Base-by-base conservation (phyloP, 2,113 vertebrate genomes). In the Lampris megalopsis region DNA sequence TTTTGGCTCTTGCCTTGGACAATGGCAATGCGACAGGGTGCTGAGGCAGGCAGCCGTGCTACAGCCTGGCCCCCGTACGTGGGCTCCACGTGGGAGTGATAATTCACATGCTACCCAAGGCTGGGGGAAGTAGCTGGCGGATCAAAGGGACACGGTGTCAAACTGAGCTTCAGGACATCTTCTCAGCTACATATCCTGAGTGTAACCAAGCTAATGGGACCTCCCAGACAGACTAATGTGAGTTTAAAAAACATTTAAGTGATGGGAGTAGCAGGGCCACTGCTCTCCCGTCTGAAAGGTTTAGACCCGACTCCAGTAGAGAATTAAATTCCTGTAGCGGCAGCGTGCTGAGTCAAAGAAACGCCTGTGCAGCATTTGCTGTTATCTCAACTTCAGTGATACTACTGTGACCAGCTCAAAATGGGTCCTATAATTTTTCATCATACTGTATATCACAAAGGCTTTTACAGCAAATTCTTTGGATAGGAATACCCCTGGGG, bases 341-440 rank as follows among this genome's bases (percentile, higher is more conserved):
- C 73, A 85, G 58, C 80, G 58, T 79, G 82, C 80, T 72, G 76
- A 90, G 68, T 88, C 74, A 86, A 84, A 84, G 65, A 69, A 80
- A 59, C 81, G 71, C 50, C 72, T 72, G 63, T 73, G 75, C 63
- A 84, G 75, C 54, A 73, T 60, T 85, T 71, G 72, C 79, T 60
- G 70, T 90, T 87, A 86, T 90, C 81, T 86, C 70, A 89, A 87
- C 73, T 87, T 82, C 65, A 35, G 67, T 82, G 77, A 87, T 87
- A 78, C 76, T 66, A 53, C 54, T 52, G 65, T 61, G 79, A 82
- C 80, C 75, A 68, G 49, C 59, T 81, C 71, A 65, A 76, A 87
- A 75, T 79, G 11, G 52, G 78, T 83, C 64, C 79, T 48, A 50
- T 52, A 38, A 54, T 69, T 59, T 38, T 42, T 38, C 43, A 60